Evolutionary conservation across 1,140 invertebrate genomes (phyloP).

Genomic region (Propsilocerus akamusi): DNA sequence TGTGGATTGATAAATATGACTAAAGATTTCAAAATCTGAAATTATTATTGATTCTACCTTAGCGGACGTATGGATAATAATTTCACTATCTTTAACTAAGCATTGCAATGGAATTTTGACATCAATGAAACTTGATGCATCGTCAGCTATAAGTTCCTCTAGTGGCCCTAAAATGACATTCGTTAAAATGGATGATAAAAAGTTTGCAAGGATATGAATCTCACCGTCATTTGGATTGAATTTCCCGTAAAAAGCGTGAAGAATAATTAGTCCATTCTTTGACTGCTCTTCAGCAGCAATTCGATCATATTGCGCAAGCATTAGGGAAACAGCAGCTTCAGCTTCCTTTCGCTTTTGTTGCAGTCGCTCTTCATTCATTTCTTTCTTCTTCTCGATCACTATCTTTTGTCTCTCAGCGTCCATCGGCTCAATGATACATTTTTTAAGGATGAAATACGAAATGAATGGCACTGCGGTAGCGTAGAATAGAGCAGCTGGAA

Average conservation of each 20-base stretch:
- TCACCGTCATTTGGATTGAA: constrained; percentile 26
- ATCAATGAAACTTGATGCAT: constrained; percentile 45
- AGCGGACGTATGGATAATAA: constrained; percentile 65
- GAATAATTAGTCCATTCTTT: constrained; percentile 67
- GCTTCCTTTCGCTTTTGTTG: constrained; percentile 67
- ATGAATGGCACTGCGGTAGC: constrained; percentile 74
- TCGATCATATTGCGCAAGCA: constrained; percentile 63
- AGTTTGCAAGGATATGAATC: no score
- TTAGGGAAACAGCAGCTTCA: constrained; percentile 64
- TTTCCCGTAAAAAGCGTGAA: constrained; percentile 68
- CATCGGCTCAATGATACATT: constrained; percentile 74
- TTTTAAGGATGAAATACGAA: constrained; percentile 63
- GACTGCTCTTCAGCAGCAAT: constrained; percentile 57
- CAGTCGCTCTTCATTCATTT: constrained; percentile 51
- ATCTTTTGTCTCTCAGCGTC: constrained; percentile 52
- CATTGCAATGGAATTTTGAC: constrained; percentile 88
- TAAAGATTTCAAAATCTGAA: background rate
- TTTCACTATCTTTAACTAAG: constrained; percentile 74
- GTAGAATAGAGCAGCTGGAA: constrained; percentile 81
- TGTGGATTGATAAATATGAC: constrained; percentile 23
- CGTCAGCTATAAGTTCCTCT: constrained; percentile 17
- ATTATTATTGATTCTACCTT: constrained; percentile 42
- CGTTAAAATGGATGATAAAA: background rate
- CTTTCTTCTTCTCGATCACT: constrained; percentile 53
- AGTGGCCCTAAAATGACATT: no score